phyloP scores from a whole-genome alignment of 2,888 invertebrate species.

The Acrobasis repandana region DNA sequence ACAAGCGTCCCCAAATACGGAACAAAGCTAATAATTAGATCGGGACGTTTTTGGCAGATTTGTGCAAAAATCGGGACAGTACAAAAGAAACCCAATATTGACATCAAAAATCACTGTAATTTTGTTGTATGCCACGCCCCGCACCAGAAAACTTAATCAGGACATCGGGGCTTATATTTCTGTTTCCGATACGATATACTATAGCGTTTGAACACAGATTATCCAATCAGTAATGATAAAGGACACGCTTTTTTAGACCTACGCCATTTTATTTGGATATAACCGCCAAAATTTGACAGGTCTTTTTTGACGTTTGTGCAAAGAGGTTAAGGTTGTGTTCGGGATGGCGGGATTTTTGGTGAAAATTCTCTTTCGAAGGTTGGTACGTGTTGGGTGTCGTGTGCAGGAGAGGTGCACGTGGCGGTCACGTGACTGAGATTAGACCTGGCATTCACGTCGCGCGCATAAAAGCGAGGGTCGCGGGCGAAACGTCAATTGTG shows the following conservation, averaged over 20 bases:
- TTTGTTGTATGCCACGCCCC: slow-evolving; percentile 66
- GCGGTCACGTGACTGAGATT: slow-evolving; percentile 76
- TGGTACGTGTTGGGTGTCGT: slow-evolving; percentile 63
- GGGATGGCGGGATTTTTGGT: slow-evolving; percentile 28
- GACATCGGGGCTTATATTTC: slow-evolving; percentile 72
- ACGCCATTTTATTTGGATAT: slow-evolving; percentile 42
- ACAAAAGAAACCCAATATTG: slow-evolving; percentile 69
- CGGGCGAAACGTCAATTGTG: slow-evolving; percentile 74
- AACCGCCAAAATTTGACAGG: slow-evolving; percentile 52
- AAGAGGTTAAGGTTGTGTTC: slow-evolving; percentile 46
- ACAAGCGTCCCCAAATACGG: slow-evolving; percentile 46
- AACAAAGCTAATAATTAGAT: slow-evolving; percentile 78
- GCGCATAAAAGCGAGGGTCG: slow-evolving; percentile 69
- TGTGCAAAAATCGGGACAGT: slow-evolving; percentile 61
- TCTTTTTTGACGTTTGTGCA: slow-evolving; percentile 47
- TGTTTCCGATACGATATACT: slow-evolving; percentile 80
- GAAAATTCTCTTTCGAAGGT: slow-evolving; percentile 49
- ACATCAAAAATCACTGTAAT: slow-evolving; percentile 79
- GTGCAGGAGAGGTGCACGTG: slow-evolving; percentile 73
- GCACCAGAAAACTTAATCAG: slow-evolving; percentile 76
- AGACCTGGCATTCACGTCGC: slow-evolving; percentile 74
- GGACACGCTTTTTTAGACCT: slow-evolving; percentile 71
- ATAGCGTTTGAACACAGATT: slow-evolving; percentile 81
- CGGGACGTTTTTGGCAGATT: slow-evolving; percentile 68
- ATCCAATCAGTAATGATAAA: slow-evolving; percentile 83